phyloP scores from a whole-genome alignment of 2,888 invertebrate species.

The Cataglyphis cursor region DNA sequence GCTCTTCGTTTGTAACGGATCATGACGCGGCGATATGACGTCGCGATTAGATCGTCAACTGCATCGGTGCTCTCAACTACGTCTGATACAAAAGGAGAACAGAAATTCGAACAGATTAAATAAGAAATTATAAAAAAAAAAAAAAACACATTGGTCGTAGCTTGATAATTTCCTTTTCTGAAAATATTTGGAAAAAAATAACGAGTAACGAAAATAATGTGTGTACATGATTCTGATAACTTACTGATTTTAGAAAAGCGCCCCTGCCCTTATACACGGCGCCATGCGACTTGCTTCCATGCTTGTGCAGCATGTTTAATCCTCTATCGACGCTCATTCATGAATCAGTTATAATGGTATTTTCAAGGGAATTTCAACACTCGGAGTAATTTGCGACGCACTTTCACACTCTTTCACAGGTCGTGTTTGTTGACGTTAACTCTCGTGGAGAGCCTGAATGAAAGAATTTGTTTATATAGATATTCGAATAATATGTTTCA shows the following conservation, averaged over 20 bases:
- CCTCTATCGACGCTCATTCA: conserved; percentile 79
- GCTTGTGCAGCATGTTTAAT: conserved; percentile 77
- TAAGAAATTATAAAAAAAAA: not conserved
- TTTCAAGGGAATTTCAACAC: not conserved
- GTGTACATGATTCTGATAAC: conserved; percentile 46
- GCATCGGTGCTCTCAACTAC: not conserved
- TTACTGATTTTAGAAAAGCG: conserved; percentile 77
- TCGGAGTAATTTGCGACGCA: not conserved
- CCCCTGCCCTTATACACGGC: conserved; percentile 68
- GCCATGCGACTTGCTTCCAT: conserved; percentile 61
- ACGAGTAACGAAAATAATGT: not conserved
- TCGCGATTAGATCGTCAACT: conserved; percentile 57
- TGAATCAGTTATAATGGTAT: conserved; percentile 59
- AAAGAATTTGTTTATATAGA: conserved; percentile 7
- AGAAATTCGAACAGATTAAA: not conserved
- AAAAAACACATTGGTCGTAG: not conserved
- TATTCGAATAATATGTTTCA: not conserved
- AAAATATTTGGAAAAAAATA: not conserved
- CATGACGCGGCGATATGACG: conserved; percentile 74
- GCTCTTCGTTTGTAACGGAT: conserved; percentile 68
- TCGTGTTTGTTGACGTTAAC: conserved; percentile 10
- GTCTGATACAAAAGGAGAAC: not conserved
- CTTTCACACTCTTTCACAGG: not conserved
- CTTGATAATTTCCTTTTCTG: not conserved
- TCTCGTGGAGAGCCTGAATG: not conserved